Base-by-base conservation (phyloP, 1,140 invertebrate species). In the Formica selysi region DNA sequence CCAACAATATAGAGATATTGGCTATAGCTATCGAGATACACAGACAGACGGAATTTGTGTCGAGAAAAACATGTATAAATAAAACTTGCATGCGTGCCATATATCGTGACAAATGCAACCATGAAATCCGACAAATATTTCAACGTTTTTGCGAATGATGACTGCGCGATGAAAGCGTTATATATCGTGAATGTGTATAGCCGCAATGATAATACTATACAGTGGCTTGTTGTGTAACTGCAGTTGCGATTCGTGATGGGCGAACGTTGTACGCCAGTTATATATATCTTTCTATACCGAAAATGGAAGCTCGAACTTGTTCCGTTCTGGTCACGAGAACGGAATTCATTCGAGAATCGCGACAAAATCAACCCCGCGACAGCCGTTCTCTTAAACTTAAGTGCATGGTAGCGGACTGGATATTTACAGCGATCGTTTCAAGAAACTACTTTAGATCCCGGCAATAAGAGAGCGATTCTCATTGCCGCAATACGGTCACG, bases 401-500 rank as follows among this genome's bases (percentile, higher is more conserved):
- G 32, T 41, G 64, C 44, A 16, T 16, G 22, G 8, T 57, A 38
- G 64, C 44, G 11, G 48, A 19, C 41, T 78, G 76, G 44, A 54
- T 68, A 70, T 70, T 48, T 65, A 70, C 78, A 41, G 13, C 44
- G 26, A 48, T 38, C 38, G 51, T 88, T 88, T 85, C 71, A 48
- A 59, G 87, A 85, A 85, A 78, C 65, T 88, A 85, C 80, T 88
- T 88, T 59, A 61, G 68, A 65, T 32, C 32, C 57, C 48, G 48
- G 16, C 48, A 51, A 51, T 51, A 51, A 51, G 54, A 73, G 41
- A 74, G 61, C 67, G 29, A 54, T 68, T 54, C 59, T 73, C 88
- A 57, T 74, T 70, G 44, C 81, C 26, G 11, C 86, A 36, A 51
- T 32, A 73, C n/a, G 80, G 65, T 85, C 87, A 89, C 80, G 87